Evolutionary conservation across 2,888 invertebrate species (phyloP).

Genomic region (Myathropa florea): DNA sequence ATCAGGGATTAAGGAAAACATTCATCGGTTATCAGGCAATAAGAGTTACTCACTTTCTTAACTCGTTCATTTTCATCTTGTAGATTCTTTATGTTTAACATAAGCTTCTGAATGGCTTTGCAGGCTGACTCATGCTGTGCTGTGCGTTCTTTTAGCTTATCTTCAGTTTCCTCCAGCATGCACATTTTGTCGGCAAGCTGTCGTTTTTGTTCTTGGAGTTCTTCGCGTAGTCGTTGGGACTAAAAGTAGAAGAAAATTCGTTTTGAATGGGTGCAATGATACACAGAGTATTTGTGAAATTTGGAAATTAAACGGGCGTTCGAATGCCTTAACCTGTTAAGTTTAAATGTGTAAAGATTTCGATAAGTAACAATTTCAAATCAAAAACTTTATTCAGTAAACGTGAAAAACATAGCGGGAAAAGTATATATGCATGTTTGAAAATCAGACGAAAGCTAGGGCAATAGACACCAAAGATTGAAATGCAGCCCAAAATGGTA

Average conservation of each 20-base stretch:
- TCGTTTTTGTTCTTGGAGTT: conserved; percentile 74
- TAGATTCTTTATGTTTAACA: conserved; percentile 76
- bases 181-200: conserved; percentile 77
- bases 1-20: neutral
- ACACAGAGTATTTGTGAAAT: too few relatives aligned
- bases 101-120: conserved; percentile 78
- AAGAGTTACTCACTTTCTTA: conserved; percentile 70
- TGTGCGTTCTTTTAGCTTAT: conserved; percentile 75
- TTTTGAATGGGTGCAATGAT: neutral
- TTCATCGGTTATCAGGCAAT: neutral
- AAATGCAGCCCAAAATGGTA: too few relatives aligned
- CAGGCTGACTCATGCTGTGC: conserved; percentile 77
- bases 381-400: too few relatives aligned
- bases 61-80: conserved; percentile 76
- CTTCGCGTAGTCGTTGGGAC: conserved; percentile 74
- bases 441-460: too few relatives aligned
- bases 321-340: neutral
- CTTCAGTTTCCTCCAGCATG: conserved; percentile 77
- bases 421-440: too few relatives aligned
- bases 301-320: neutral
- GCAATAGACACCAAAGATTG: too few relatives aligned
- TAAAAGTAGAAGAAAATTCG: neutral
- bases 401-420: too few relatives aligned
- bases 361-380: too few relatives aligned
- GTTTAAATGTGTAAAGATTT: too few relatives aligned